Evolutionary conservation across 2,888 invertebrate genomes (phyloP), one percentile per base, ranked within the genome.

Genomic region (Troglohyphantes excavatus): DNA sequence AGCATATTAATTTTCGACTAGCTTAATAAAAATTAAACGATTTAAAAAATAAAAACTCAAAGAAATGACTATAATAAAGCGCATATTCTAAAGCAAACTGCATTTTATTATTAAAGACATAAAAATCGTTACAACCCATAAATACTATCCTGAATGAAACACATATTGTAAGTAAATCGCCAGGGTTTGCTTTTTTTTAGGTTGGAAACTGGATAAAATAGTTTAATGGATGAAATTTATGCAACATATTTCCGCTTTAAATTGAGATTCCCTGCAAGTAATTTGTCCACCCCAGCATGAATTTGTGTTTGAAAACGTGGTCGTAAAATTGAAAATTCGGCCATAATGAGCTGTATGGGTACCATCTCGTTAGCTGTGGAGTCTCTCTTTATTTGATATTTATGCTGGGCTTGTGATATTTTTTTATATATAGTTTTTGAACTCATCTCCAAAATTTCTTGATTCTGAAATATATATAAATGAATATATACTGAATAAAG

Each of bases 221-320:
- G 29, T 72, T 33, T 83, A 83, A 83, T 83, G 46, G 33, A 27
- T n/a, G 13, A 83, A 72, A 83, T 83, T 83, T 83, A 72, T 72
- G 43, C 33, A 26, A 33, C 33, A 33, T 59, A 70, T 70, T 82
- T 82, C 59, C 26, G 21, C 23, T 9, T 26, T 46, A 73, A 83
- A 73, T 43, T 83, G 63, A n/a, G 27, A 65, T 70, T 43, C 59
- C 27, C 5, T n/a, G 26, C 6, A 9, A 9, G 72, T 70, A 63
- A 83, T 83, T 83, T 83, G 72, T 39, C 46, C 11, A 65, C 9
- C 11, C 43, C 39, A 43, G 39, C 26, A 63, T 27, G 72, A 73
- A 73, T 83, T 70, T 43, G 21, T 29, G 33, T 46, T 11, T 61
- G 5, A n/a, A 17, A 21, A 83, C 46, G 26, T 17, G 19, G 27